Evolutionary conservation across 1,140 invertebrate species (phyloP).

Genomic region (Cyphomyrmex costatus): DNA sequence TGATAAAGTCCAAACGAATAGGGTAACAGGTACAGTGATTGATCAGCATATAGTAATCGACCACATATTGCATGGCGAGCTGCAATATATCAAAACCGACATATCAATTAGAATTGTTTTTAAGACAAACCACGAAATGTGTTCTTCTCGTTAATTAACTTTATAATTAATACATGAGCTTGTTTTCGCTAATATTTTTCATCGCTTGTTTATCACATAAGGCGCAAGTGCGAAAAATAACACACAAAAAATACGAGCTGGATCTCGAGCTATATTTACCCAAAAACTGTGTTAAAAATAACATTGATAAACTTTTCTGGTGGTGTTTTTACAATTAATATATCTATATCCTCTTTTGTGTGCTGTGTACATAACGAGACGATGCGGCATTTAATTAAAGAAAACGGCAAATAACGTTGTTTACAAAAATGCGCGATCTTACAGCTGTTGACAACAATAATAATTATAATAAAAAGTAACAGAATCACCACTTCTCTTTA

Average conservation of each 20-base stretch:
- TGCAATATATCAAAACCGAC: slow-evolving; percentile 37
- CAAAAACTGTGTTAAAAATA: slow-evolving; percentile 25
- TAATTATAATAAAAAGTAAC: slow-evolving; percentile 1
- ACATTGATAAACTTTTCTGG: not conserved
- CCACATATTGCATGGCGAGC: not conserved
- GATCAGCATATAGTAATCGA: slow-evolving; percentile 48
- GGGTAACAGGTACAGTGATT: slow-evolving; percentile 47
- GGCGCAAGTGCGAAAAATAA: not conserved
- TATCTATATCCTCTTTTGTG: not conserved
- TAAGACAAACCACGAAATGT: slow-evolving; percentile 28
- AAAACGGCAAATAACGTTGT: not conserved
- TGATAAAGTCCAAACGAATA: slow-evolving; percentile 41
- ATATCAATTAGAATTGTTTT: slow-evolving; percentile 45
- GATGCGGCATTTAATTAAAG: not conserved
- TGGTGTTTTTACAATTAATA: slow-evolving; percentile 4
- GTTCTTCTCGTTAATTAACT: slow-evolving; percentile 5
- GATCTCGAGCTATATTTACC: not conserved
- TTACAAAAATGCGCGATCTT: not conserved
- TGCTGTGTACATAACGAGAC: not conserved
- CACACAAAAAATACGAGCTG: not conserved
- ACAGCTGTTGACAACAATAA: slow-evolving; percentile 1
- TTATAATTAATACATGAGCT: slow-evolving; percentile 2
- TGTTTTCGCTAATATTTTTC: not conserved
- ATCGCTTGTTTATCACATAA: slow-evolving; percentile 5
- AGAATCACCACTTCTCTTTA: not conserved